phyloP scores from a whole-genome alignment of 2,113 vertebrate genomes.

The Phyllostomus discolor region DNA sequence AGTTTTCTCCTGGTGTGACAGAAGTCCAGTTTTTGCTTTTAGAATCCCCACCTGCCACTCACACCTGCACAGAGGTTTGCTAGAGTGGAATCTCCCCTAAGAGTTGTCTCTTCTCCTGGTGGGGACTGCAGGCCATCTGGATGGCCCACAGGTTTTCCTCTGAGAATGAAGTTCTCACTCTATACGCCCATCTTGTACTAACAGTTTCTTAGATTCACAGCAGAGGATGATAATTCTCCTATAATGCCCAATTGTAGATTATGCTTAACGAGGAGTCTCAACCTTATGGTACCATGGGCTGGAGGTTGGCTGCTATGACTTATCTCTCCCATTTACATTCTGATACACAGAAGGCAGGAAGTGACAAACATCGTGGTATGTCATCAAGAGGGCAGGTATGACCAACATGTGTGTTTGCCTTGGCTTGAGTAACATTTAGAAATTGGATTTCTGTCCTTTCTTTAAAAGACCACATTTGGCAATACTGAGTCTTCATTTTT shows the following conservation, averaged over 20 bases:
- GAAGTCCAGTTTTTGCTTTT: background rate
- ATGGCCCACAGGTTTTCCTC: background rate
- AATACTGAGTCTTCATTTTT: background rate
- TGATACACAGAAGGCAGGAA: background rate
- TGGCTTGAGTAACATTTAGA: background rate
- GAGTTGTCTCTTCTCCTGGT: background rate
- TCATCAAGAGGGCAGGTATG: background rate
- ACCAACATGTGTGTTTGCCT: background rate
- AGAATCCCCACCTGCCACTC: background rate
- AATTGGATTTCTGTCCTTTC: background rate
- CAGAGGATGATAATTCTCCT: background rate
- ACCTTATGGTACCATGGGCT: background rate
- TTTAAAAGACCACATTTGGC: background rate
- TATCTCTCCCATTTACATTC: background rate
- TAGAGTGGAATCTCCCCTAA: background rate
- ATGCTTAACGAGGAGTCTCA: rapidly evolving
- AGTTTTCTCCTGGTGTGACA: background rate
- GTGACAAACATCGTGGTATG: background rate
- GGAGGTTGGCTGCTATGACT: rapidly evolving
- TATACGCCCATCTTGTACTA: background rate
- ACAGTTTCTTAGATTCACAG: background rate
- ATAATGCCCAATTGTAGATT: background rate
- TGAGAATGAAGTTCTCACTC: background rate
- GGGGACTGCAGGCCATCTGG: too few relatives aligned
- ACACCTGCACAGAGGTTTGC: background rate